These are phyloP conservation scores for Pogonophryne albipinna DNA, from an alignment of 2,797 vertebrate species.

Conservation along the genomic window DNA sequence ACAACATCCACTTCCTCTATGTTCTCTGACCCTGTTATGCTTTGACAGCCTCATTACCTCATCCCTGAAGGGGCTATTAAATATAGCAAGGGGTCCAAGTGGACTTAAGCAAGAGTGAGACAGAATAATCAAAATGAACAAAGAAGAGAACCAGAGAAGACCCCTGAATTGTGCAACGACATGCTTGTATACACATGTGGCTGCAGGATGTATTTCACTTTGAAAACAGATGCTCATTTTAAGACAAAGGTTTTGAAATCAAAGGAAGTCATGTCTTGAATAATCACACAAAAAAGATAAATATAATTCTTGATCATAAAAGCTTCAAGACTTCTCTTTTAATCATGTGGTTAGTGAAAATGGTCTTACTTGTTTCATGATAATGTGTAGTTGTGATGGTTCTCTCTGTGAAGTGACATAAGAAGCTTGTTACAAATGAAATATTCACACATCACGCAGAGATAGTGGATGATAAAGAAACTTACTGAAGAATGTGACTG, in stretches of 20 bases:
- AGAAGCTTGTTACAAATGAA: slow-evolving; percentile 4
- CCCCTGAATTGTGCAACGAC: slow-evolving; percentile 11
- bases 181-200: not conserved
- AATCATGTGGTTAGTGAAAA: not conserved
- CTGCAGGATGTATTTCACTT: slow-evolving; percentile 34
- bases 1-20: slow-evolving; percentile 25
- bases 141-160: not conserved
- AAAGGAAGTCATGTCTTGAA: slow-evolving; percentile 8
- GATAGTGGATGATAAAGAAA: slow-evolving; percentile 53
- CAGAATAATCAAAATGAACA: slow-evolving; percentile 32
- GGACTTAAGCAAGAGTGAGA: slow-evolving; percentile 16
- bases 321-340: slow-evolving; percentile 1
- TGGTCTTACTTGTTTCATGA: slow-evolving; percentile 73
- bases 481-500: slow-evolving; percentile 94
- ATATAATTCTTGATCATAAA: not conserved
- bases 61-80: slow-evolving; percentile 57
- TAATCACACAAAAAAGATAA: not conserved
- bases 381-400: slow-evolving; percentile 76
- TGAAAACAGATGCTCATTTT: slow-evolving; percentile 8
- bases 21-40: slow-evolving; percentile 25
- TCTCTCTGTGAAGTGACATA: slow-evolving; percentile 68
- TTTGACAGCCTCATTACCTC: slow-evolving; percentile 65
- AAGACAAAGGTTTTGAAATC: slow-evolving; percentile 15
- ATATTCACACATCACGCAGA: not conserved
- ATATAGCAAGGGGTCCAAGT: slow-evolving; percentile 29